Evolutionary conservation across 92 coral and sea anemone species (phyloP).

Genomic region (Hydrozoanthus gracilis): DNA sequence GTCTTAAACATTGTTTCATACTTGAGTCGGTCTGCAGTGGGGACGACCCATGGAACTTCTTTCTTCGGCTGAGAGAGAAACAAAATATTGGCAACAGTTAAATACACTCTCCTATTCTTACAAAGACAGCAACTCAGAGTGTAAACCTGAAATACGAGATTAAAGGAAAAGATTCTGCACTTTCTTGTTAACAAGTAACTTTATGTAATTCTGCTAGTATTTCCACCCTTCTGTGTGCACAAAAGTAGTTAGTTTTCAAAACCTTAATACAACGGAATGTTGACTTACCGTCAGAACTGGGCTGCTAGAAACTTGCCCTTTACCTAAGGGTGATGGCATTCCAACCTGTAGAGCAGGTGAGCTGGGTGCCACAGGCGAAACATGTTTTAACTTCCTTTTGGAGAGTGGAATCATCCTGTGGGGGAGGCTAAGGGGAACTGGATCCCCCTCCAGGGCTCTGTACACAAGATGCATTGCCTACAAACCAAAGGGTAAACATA

Average conservation of each 20-base stretch:
- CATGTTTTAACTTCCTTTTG: constrained; percentile 77
- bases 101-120: no score
- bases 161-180: no score
- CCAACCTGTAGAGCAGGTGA: constrained; percentile 80
- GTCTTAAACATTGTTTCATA: constrained; percentile 93
- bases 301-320: constrained; percentile 54
- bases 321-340: constrained; percentile 57
- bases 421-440: constrained; percentile 86
- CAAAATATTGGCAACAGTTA: no score
- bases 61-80: constrained; percentile 35
- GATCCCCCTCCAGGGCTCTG: constrained; percentile 95
- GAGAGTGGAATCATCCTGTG: constrained; percentile 89
- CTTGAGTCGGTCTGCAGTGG: constrained; percentile 77
- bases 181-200: no score
- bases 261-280: no score
- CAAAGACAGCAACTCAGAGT: no score
- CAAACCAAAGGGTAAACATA: not conserved
- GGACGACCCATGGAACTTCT: constrained; percentile 86
- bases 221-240: no score
- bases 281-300: constrained; percentile 25
- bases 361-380: constrained; percentile 82
- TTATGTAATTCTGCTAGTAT: no score
- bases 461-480: constrained; percentile 99
- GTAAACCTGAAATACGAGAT: no score
- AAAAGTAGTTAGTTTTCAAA: no score